Base-by-base conservation (phyloP, 2,113 vertebrate genomes). In the Peromyscus maniculatus region DNA sequence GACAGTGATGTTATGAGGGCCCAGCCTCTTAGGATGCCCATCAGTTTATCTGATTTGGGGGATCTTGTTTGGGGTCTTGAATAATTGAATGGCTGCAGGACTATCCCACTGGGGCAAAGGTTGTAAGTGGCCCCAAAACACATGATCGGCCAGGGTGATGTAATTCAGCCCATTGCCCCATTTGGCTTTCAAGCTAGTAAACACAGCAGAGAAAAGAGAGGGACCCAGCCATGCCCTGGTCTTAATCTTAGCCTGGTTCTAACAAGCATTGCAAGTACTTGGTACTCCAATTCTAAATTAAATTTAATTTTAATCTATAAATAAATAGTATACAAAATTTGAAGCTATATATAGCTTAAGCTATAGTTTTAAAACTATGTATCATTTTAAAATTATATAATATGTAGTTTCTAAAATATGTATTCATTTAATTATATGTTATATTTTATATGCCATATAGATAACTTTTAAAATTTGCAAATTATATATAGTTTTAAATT, bases 121-220 rank as follows among this genome's bases (percentile, higher is more conserved):
- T 91, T 94, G 89, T 86, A 89, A 96, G 96, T 10, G n/a, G 87
- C 87, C 97, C 97, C 97, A 93, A 96, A 97, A 97, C 57, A 94
- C 69, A 75, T 7, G 9, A 84, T 97, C 91, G 74, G 66, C 79
- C 80, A 88, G 67, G 95, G 88, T 89, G 86, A 87, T 77, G 96
- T 96, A 96, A 96, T 64, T 75, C 75, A 96, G 74, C 66, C 87
- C 84, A 24, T 69, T 62, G 94, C 87, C 96, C 95, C 74, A 95
- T 84, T 97, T 97, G 96, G 87, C 93, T 69, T 66, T 92, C 16
- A 62, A 89, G 22, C 46, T 13, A 9, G 59, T 28, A 69, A 82
- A 93, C 52, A 74, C 57, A 71, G 11, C 79, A 78, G 69, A 95
- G 79, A 43, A 24, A 95, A 75, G 49, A 33, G 31, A n/a, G 16